A percentile compares a stretch with the other conserved stretches of the same genome.
phyloP scores from a whole-genome alignment of 2,888 invertebrate species.

The Acanthoscelides obtectus region DNA sequence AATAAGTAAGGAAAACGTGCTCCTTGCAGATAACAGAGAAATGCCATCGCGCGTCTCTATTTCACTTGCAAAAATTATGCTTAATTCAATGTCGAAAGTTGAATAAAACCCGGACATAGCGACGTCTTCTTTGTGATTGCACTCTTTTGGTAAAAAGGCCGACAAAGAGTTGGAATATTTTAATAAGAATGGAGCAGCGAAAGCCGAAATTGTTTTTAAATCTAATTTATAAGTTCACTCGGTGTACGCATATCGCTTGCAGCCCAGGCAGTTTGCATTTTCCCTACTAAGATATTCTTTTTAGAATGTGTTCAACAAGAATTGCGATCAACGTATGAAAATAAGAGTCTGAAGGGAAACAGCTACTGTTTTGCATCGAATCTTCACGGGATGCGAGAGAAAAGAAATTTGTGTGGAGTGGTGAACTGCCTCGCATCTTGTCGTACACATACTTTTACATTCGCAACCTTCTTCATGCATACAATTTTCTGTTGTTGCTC shows the following conservation, averaged over 20 bases:
- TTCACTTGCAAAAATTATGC: conserved; percentile 41
- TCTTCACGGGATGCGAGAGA: background rate
- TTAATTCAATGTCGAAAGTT: conserved; percentile 31
- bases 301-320: conserved; percentile 11
- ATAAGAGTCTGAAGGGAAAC: conserved; percentile 23
- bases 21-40: conserved; percentile 38
- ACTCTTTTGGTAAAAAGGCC: conserved; percentile 5
- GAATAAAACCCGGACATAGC: conserved; percentile 24
- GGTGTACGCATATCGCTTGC: conserved; percentile 9
- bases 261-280: conserved; percentile 12
- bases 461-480: background rate
- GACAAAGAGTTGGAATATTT: conserved; percentile 29
- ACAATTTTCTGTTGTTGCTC: too few species aligned
- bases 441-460: background rate
- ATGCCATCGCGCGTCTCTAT: conserved; percentile 37
- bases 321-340: conserved; percentile 15
- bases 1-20: conserved; percentile 38
- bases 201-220: conserved; percentile 29
- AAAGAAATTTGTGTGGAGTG: background rate
- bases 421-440: background rate
- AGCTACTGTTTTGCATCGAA: conserved; percentile 9
- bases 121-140: background rate
- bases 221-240: conserved; percentile 25
- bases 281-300: conserved; percentile 11
- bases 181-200: conserved; percentile 24